Base-by-base conservation (phyloP, 2,888 invertebrate genomes). In the Parthenolecanium corni region DNA sequence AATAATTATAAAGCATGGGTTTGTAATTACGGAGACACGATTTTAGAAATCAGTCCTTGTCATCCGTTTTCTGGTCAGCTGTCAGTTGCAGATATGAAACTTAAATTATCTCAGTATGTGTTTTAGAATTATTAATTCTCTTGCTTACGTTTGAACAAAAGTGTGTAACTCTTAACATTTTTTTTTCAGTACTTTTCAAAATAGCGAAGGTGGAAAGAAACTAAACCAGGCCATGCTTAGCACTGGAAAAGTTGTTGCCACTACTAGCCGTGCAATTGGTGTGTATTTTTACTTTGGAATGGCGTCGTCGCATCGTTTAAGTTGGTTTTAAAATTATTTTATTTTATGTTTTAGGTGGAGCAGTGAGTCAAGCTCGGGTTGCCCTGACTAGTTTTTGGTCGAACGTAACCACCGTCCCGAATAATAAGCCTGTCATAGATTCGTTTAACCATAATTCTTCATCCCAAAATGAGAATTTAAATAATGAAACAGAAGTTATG, bases 51-150 rank as follows among this genome's bases (percentile, higher is more conserved):
- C 65, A 79, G 80, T 64, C 82, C 88, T 3, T 86, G 90, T 14
- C 97, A 97, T 77, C 93, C 95, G 0, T 95, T 90, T 76, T 87
- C 92, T 56, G 96, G 97, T 0, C 92, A 95, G 69, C 76, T 96
- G 12, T 93, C 91, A 16, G 89, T 96, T 20, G 83, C 89, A 56
- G 97, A 97, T 74, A 91, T 97, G 86, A 92, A 90, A 73, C 76
- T 92, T 3, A 82, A 89, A 71, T 78, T 92, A 66, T 82, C 91
- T n/a, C 91, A 92, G 91, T 92, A 78, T 83, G 86, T 66, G 52
- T 52, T 49, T n/a, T 14, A 20, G 24, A 20, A 38, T 38, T 24
- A n/a, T n/a, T n/a, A n/a, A n/a, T n/a, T n/a, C 25, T 21, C 23
- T 46, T 20, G 42, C 18, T 12, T 49, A 40, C 38, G 5, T 36